Evolutionary conservation across 2,888 invertebrate species (phyloP).

Genomic region (Synanthedon tipuliformis): DNA sequence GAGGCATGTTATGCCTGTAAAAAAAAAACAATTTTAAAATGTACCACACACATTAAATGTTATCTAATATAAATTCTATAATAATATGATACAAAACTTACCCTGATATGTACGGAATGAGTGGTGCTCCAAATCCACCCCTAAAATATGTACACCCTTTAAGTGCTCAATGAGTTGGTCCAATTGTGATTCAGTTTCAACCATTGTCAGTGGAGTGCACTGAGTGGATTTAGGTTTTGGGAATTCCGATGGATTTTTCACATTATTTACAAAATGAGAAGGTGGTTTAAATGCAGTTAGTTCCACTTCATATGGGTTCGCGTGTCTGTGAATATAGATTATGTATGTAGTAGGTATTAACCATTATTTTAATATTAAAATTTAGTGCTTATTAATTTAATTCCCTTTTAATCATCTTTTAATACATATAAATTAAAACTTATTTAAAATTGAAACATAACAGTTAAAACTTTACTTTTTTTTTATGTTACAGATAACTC

Average conservation of each 20-base stretch:
- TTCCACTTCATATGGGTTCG: conserved; percentile 91
- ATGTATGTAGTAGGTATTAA: neutral
- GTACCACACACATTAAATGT: neutral
- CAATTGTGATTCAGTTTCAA: conserved; percentile 76
- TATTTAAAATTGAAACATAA: no score
- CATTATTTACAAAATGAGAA: conserved; percentile 54
- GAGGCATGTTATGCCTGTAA: conserved; percentile 83
- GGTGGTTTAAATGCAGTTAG: conserved; percentile 78
- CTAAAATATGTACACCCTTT: conserved; percentile 76
- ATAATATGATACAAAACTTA: conserved; percentile 1
- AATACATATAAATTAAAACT: no score
- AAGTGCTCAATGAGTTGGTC: conserved; percentile 76
- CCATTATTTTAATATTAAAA: neutral
- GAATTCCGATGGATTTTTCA: conserved; percentile 39
- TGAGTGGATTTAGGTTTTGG: conserved; percentile 44
- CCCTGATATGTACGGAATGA: conserved; percentile 93
- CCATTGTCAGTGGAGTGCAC: conserved; percentile 75
- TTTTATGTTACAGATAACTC: no score
- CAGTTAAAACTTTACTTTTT: no score
- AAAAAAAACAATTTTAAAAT: neutral
- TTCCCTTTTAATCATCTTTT: no score
- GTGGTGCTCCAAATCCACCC: conserved; percentile 95
- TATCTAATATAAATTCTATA: no score
- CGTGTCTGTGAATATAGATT: conserved; percentile 66
- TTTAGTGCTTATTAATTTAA: no score